phyloP scores from a whole-genome alignment of 1,140 invertebrate genomes.

The Schlechtendalia chinensis region DNA sequence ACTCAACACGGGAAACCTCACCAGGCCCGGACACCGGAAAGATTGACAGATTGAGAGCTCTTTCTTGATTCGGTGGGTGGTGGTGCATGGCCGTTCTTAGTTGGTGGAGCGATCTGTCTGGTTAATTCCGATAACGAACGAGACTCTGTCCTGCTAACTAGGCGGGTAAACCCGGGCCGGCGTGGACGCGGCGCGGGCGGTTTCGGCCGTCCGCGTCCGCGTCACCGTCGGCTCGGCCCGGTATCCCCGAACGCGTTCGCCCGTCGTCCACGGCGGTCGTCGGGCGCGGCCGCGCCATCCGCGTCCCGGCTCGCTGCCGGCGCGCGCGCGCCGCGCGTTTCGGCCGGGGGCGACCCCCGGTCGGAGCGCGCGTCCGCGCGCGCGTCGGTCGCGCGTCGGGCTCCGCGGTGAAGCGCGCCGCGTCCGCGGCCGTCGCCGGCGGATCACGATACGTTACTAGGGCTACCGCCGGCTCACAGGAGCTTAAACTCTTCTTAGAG shows the following conservation, averaged over 20 bases:
- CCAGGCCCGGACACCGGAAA: conserved; percentile 81
- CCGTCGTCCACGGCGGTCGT: not conserved
- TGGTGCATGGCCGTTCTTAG: conserved; percentile 90
- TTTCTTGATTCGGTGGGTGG: conserved; percentile 86
- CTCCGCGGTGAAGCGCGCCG: conserved; percentile 35
- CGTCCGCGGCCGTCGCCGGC: conserved; percentile 1
- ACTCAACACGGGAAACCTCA: conserved; percentile 85
- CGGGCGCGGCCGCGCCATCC: not conserved
- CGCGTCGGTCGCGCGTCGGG: not conserved
- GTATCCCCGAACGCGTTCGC: conserved; percentile 71
- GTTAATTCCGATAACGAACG: conserved; percentile 86
- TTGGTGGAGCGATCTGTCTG: conserved; percentile 87
- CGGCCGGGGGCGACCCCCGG: not conserved
- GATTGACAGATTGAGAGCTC: conserved; percentile 89
- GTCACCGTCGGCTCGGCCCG: conserved; percentile 64
- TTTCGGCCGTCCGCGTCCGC: conserved; percentile 56
- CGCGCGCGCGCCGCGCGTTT: conserved; percentile 51
- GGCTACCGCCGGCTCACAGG: conserved; percentile 52
- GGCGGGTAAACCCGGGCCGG: conserved; percentile 55
- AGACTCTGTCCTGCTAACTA: conserved; percentile 73
- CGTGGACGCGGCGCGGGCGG: conserved; percentile 57
- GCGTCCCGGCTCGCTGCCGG: not conserved
- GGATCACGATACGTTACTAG: conserved; percentile 23
- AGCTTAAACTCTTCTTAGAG: conserved; percentile 65
- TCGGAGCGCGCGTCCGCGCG: not conserved